Base-by-base conservation (phyloP, 1,140 invertebrate species). In the Phortica variegata region DNA sequence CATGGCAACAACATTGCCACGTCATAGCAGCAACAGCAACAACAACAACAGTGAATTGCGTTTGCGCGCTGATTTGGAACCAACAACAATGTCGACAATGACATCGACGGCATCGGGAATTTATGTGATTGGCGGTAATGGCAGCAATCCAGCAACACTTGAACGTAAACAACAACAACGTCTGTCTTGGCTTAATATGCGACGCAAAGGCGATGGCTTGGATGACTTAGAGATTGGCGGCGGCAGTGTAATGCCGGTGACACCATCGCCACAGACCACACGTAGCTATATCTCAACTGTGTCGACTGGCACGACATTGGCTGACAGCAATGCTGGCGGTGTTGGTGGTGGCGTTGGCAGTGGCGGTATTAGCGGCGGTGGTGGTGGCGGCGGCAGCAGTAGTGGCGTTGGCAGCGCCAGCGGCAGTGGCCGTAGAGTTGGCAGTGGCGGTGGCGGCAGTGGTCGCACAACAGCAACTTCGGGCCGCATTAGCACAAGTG, bases 211-310 rank as follows among this genome's bases (percentile, higher is more conserved):
- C 8, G 58, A 62, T 19, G 56, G 55, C 10, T 10, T 26, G 10
- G 23, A 26, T 10, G 23, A 26, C 10, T 20, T 47, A 8, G 63
- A 66, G 20, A 6, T 54, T 50, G 49, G 53, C 2, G 43, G n/a
- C n/a, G n/a, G n/a, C n/a, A n/a, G n/a, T n/a, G 42, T 23, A 1
- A 21, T 36, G 23, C 41, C 56, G 3, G 52, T 70, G n/a, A 73
- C 70, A 6, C 70, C 70, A 5, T 73, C 70, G 18, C 70, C 70
- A 13, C 70, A 73, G 41, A 73, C 70, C 9, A 73, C 62, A 3
- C 62, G 70, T 19, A 73, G 70, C 43, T 73, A 66, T 52, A 62
- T 70, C 32, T 73, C 70, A n/a, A 68, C 70, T n/a, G 61, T 70
- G 31, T 66, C 65, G 1, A 52, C 43, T 6, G n/a, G n/a, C n/a